A percentile compares a stretch with the other conserved stretches of the same genome.
These are phyloP conservation scores for Tetranychus truncatus DNA, from an alignment of 2,888 invertebrate species.

Conservation along the genomic window DNA sequence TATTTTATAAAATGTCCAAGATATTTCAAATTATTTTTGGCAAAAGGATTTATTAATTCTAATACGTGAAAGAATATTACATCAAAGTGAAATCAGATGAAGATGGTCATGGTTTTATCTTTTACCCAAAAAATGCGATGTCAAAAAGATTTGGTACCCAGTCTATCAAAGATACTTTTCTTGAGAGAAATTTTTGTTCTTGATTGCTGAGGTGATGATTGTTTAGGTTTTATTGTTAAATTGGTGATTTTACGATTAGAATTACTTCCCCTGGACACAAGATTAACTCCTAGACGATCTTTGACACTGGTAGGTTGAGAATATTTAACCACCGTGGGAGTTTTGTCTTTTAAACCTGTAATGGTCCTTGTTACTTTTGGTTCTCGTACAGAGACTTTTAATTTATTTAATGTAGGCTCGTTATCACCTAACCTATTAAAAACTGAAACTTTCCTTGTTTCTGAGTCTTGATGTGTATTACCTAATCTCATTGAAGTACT, in stretches of 20 bases:
- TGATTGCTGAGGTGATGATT: neutral
- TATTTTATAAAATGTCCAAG: no score
- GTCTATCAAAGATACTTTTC: constrained; percentile 19
- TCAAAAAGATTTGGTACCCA: constrained; percentile 10
- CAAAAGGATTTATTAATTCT: neutral
- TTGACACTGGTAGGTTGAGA: neutral
- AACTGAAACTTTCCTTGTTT: neutral
- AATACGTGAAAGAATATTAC: neutral
- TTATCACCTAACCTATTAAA: neutral
- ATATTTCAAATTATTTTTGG: neutral
- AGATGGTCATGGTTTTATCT: neutral
- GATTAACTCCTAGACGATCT: neutral
- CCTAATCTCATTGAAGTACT: neutral
- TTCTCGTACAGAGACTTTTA: neutral
- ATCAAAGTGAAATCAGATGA: neutral
- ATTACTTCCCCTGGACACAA: neutral
- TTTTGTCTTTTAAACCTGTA: neutral
- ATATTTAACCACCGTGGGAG: neutral
- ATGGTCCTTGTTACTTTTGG: neutral
- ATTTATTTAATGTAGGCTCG: neutral
- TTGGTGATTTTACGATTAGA: no score
- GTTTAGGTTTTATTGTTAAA: neutral
- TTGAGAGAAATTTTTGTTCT: constrained; percentile 15
- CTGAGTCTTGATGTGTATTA: constrained; percentile 9
- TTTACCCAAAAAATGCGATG: neutral